Evolutionary conservation across 2,888 invertebrate species (phyloP), one percentile per base, ranked within the genome.

Genomic region (Xestia rhomboidea): DNA sequence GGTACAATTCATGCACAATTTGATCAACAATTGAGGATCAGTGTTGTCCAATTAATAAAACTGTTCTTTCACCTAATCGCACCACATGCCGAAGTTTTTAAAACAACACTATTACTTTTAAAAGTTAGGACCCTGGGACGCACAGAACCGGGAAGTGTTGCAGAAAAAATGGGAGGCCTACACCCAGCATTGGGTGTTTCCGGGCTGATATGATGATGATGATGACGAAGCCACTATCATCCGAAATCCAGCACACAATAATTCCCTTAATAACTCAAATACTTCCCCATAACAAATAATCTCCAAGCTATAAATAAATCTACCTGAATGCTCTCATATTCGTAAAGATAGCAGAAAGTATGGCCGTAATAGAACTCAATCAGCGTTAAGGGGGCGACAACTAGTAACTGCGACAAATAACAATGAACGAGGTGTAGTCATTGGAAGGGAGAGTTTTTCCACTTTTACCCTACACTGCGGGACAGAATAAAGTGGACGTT

Each of bases 391-490:
- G 66, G 71, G 68, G 74, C 73, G 76, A 80, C 77, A 82, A 84
- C 81, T 64, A 76, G 69, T 77, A 86, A 88, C 79, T 78, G 64
- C 46, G 62, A 76, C 78, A 74, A 88, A 87, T 84, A 87, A 82
- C 85, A 77, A 76, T 87, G 77, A 71, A 73, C 69, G 77, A 75
- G 70, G 60, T 69, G 62, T 72, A 79, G 44, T 72, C 85, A 76
- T 71, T 76, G 75, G 81, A 76, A 81, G 77, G 73, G 78, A 66
- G 82, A 86, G 74, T 79, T 89, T 89, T 86, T 76, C 85, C 71
- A 71, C 73, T 81, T 30, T 60, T 76, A 38, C 34, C 21, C 38
- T 82, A 77, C 88, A 87, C 51, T 76, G 27, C 0, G 21, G 70
- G 79, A 69, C 76, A 62, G 15, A 76, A 73, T 67, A 27, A 81